Evolutionary conservation across 2,888 invertebrate species (phyloP).

Genomic region (Parnassius apollo): DNA sequence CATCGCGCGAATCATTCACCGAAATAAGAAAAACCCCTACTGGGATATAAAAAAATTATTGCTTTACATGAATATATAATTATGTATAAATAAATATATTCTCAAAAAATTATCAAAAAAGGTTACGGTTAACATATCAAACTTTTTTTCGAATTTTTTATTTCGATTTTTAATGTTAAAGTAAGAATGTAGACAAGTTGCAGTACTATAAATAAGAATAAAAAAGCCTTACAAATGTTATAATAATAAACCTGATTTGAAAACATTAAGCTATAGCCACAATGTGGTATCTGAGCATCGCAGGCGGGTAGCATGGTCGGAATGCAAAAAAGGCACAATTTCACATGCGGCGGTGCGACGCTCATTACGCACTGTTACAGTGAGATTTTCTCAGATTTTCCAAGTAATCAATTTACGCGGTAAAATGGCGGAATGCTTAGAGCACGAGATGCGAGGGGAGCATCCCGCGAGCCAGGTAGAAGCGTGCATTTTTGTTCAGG

Average conservation of each 20-base stretch:
- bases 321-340: conserved; percentile 63
- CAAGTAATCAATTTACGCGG: conserved; percentile 73
- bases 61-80: no score
- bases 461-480: conserved; percentile 62
- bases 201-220: conserved; percentile 8
- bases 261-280: conserved; percentile 19
- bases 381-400: conserved; percentile 75
- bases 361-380: conserved; percentile 59
- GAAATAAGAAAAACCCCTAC: conserved; percentile 28
- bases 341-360: conserved; percentile 52
- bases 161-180: no score
- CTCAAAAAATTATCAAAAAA: no score
- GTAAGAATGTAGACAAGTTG: no score
- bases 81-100: no score
- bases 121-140: no score
- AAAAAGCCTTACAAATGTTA: conserved; percentile 19
- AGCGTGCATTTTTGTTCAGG: conserved; percentile 72
- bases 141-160: no score
- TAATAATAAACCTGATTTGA: conserved; percentile 21
- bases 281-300: conserved; percentile 15
- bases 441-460: conserved; percentile 38
- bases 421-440: conserved; percentile 54
- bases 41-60: not conserved
- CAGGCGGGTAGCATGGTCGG: conserved; percentile 32
- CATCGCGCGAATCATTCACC: conserved; percentile 63